Base-by-base conservation (phyloP, 2,888 invertebrate genomes). In the Emesis furor region DNA sequence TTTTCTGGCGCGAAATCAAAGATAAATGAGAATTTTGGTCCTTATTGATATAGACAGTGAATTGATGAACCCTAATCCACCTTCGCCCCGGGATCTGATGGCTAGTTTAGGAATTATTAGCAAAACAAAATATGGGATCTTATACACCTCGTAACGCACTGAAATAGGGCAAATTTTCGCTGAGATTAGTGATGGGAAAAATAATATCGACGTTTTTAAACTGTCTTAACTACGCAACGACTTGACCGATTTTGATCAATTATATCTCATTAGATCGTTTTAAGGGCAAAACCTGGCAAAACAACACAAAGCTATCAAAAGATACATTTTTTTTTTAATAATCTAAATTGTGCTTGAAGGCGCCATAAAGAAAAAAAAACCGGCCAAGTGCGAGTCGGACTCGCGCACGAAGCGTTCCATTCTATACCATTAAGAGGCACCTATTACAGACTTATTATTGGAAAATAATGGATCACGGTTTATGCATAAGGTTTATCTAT, bases 101-200 rank as follows among this genome's bases (percentile, higher is more conserved):
- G 77, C 37, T 77, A 77, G 77, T 77, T 77, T 77, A 72, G 78
- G 39, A 42, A 59, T 59, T 78, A 73, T 78, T 30, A 17, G 67
- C 39, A 78, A 78, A 78, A 73, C 62, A 78, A 78, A 75, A 78
- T 83, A 69, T 79, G 79, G 79, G 79, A 73, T 76, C 79, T 79
- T 73, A 79, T 82, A 62, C 76, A 82, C 82, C 82, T 68, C 79
- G 82, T 79, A 79, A 73, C 73, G 76, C 76, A 82, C 82, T 82
- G 79, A 79, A 82, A 79, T 68, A 82, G 69, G 37, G n/a, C 37
- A 69, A 37, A 69, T 69, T 62, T 62, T 30, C 24, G 62, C 62
- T 30, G 30, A 62, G 30, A 62, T 73, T 73, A 73, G 73, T 73
- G 73, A 73, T 73, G 73, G 73, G 35, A 73, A 73, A 73, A 73